Base-by-base conservation (phyloP, 1,140 invertebrate species). In the Caenorhabditis brenneri region DNA sequence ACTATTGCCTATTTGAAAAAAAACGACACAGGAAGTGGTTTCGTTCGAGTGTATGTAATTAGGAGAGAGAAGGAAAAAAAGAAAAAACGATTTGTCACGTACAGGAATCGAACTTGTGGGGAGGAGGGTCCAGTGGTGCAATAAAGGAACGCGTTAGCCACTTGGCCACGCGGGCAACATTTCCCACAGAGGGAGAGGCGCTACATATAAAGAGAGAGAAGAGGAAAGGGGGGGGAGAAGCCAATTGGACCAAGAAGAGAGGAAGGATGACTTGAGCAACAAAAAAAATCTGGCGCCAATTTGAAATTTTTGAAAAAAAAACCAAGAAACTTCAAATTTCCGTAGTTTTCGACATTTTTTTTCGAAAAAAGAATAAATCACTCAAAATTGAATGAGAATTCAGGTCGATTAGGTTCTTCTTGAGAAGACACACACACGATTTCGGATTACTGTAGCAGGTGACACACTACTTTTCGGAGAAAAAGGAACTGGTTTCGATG, bases 381-480 rank as follows among this genome's bases (percentile, higher is more conserved):
- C 12, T 42, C 5, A 42, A 58, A 29, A 58, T 27, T 5, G 7
- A 12, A 4, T 6, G 7, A 6, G 19, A 65, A 65, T 65, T 65
- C 31, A 36, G 58, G 58, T 65, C 58, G 58, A 65, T 65, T 65
- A 65, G 58, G 15, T 15, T 19, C 12, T 15, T 51, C 19, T 15
- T n/a, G 15, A 19, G 1, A 0, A 19, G n/a, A 33, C 15, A 36
- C 33, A 31, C 55, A n/a, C n/a, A n/a, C n/a, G n/a, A n/a, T n/a
- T 12, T 46, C 24, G 36, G 65, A 74, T 74, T 74, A 74, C 65
- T 16, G 65, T 74, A 74, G 6, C 65, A 74, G 65, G 65, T 74
- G 65, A 74, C 65, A 42, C 31, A 36, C 36, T 74, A 42, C 22
- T 65, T 65, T 36, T 65, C 58, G 31, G n/a, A 24, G 6, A 33